Base-by-base conservation (phyloP, 2,888 invertebrate species). In the Eristalinus sepulchralis region DNA sequence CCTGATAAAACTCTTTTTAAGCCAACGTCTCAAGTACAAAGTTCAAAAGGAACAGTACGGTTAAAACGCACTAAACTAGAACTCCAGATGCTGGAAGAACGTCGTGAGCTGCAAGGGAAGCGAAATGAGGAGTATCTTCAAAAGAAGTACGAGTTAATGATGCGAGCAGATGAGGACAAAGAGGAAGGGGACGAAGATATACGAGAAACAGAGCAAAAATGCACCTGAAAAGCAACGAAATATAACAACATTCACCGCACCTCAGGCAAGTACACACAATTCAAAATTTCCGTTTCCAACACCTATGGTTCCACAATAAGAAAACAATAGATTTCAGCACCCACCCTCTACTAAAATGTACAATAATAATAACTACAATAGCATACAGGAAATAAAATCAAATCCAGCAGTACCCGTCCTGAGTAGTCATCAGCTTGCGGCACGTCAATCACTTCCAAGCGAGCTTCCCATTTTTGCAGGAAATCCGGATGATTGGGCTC, bases 401-500 rank as follows among this genome's bases (percentile, higher is more conserved):
- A 39, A 39, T 13, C 39, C 11, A 39, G 39, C 11, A 13, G 11
- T 2, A 8, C n/a, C n/a, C 11, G n/a, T 39, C 39, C 39, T n/a
- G 6, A 39, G 55, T 8, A 13, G 17, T 4, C 59, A 22, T 59
- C 64, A 64, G 24, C 13, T 64, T 4, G 64, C 47, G 24, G 24
- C 64, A n/a, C 36, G 64, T 47, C 64, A 64, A 13, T 11, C 39
- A 47, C 20, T 64, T 22, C 34, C 47, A 20, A 71, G 27, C n/a
- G 71, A 71, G 39, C 60, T 47, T 13, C 60, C 60, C 0, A 13
- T 31, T 9, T 71, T 71, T 33, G 31, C 20, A 20, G 71, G 60
- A 1, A n/a, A 60, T 4, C 39, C 60, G 0, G 39, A 62, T 4
- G 71, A 53, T 1, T 39, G 47, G 71, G 36, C 71, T 1, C 11